Evolutionary conservation across 1,140 invertebrate species (phyloP).

Genomic region (Chlorops oryzae): DNA sequence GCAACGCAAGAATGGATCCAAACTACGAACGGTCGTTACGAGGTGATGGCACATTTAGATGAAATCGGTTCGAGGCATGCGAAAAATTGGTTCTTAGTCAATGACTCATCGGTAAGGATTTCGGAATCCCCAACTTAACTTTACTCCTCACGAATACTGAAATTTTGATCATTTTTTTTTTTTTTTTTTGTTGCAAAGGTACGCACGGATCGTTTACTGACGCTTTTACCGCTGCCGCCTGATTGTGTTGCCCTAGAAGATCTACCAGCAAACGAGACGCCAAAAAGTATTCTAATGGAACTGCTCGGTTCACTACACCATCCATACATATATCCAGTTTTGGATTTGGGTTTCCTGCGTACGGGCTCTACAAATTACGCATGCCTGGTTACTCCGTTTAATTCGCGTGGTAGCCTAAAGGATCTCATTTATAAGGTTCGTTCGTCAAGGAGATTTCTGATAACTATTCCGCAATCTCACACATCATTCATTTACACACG

Average conservation of each 20-base stretch:
- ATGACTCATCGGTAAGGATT: conserved; percentile 54
- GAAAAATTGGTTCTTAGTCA: conserved; percentile 85
- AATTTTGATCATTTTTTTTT: not conserved
- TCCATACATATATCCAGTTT: conserved; percentile 83
- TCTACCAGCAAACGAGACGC: conserved; percentile 50
- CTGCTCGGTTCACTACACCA: conserved; percentile 81
- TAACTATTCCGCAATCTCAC: not conserved
- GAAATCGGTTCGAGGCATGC: conserved; percentile 75
- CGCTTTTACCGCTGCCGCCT: conserved; percentile 62
- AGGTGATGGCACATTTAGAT: conserved; percentile 66
- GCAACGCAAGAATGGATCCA: conserved; percentile 62
- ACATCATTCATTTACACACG: not conserved
- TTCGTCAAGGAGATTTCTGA: not conserved
- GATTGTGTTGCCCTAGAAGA: conserved; percentile 52
- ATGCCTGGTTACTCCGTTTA: conserved; percentile 73
- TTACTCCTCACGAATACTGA: not conserved
- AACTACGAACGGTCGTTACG: conserved; percentile 61
- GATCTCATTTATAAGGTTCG: conserved; percentile 81
- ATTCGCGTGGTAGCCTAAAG: conserved; percentile 75
- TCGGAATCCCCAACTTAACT: no score
- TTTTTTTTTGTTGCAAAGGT: no score
- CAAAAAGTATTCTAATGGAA: conserved; percentile 61
- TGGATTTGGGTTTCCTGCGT: conserved; percentile 68
- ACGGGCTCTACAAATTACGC: conserved; percentile 54
- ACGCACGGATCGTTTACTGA: conserved; percentile 72